Percentiles rank a stretch among this genome's conserved stretches.
These are phyloP conservation scores for Timandra comae DNA, from an alignment of 2,888 invertebrate species.

Conservation along the genomic window DNA sequence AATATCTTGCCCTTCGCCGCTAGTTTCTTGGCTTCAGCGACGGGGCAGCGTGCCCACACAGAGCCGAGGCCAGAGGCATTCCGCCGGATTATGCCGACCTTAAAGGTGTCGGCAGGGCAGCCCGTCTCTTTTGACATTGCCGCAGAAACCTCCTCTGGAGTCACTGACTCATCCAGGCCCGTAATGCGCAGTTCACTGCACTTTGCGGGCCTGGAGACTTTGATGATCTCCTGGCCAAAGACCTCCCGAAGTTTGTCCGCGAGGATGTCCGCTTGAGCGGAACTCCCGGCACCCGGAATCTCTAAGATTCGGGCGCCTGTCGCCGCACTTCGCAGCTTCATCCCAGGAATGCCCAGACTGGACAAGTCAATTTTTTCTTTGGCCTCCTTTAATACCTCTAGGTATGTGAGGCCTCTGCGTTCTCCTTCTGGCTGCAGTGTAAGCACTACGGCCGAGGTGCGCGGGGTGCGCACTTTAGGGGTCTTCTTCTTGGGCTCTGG, in stretches of 20 bases:
- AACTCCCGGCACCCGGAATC: constrained; percentile 5
- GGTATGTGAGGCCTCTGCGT: constrained; percentile 8
- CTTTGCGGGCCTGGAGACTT: constrained; percentile 10
- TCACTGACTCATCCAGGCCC: constrained; percentile 17
- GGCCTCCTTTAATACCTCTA: constrained; percentile 3
- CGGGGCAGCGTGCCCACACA: constrained; percentile 3
- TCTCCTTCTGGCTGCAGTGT: constrained; percentile 9
- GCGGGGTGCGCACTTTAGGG: constrained; percentile 1
- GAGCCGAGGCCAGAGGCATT: not conserved
- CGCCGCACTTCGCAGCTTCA: not conserved
- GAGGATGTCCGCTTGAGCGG: constrained; percentile 8
- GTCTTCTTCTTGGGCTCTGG: too few relatives aligned
- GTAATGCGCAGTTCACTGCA: constrained; percentile 10
- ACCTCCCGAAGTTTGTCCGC: constrained; percentile 8
- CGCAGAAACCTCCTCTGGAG: constrained; percentile 1
- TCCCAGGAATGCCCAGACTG: too few relatives aligned
- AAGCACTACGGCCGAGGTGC: constrained; percentile 10
- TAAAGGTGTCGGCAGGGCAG: constrained; percentile 2
- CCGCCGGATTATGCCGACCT: constrained; percentile 3
- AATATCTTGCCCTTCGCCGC: constrained; percentile 3
- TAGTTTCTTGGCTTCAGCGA: constrained; percentile 1
- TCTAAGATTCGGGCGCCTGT: constrained; percentile 14
- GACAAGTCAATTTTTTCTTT: constrained; percentile 4
- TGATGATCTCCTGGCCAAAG: not conserved
- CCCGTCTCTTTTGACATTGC: constrained; percentile 8